These are phyloP conservation scores for Boulengeromyrus knoepffleri DNA, from an alignment of 2,113 vertebrate species.

Conservation along the genomic window DNA sequence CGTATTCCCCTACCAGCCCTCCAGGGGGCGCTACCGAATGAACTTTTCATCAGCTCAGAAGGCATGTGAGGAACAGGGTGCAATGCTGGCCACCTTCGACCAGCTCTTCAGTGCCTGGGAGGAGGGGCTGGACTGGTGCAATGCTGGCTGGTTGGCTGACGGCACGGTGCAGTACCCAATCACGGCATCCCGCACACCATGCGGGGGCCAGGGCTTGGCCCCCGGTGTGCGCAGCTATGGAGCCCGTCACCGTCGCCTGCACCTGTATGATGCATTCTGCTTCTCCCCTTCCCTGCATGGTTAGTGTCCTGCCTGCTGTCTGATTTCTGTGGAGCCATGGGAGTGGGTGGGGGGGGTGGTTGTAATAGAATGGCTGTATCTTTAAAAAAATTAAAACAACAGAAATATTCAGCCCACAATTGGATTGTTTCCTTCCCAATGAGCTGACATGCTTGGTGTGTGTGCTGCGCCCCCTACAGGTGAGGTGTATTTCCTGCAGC, in stretches of 20 bases:
- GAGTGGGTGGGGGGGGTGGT: background rate
- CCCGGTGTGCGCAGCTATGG: slow-evolving; percentile 83
- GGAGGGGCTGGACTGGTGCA: slow-evolving; percentile 84
- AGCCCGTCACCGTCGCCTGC: slow-evolving; percentile 56
- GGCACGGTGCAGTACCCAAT: slow-evolving; percentile 81
- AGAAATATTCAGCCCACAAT: background rate
- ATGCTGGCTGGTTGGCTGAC: slow-evolving; percentile 77
- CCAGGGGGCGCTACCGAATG: slow-evolving; percentile 72
- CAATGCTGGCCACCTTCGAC: slow-evolving; percentile 70
- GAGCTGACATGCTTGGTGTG: background rate
- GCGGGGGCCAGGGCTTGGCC: slow-evolving; percentile 63
- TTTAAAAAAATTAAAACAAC: background rate
- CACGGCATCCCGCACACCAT: slow-evolving; percentile 59
- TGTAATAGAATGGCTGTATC: background rate
- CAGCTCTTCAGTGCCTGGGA: slow-evolving; percentile 81
- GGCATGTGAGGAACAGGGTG: slow-evolving; percentile 71
- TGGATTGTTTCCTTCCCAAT: background rate
- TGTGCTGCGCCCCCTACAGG: slow-evolving; percentile 51
- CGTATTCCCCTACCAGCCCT: slow-evolving; percentile 83
- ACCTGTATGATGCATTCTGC: slow-evolving; percentile 84
- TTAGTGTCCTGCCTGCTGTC: slow-evolving; percentile 34
- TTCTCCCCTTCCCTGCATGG: slow-evolving; percentile 71
- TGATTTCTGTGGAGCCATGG: background rate
- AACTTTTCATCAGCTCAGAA: slow-evolving; percentile 72
- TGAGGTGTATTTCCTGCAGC: slow-evolving; percentile 71